Conservation (phyloP, 2,888 invertebrate species). For the Rhaphigaster nebulosa region DNA sequence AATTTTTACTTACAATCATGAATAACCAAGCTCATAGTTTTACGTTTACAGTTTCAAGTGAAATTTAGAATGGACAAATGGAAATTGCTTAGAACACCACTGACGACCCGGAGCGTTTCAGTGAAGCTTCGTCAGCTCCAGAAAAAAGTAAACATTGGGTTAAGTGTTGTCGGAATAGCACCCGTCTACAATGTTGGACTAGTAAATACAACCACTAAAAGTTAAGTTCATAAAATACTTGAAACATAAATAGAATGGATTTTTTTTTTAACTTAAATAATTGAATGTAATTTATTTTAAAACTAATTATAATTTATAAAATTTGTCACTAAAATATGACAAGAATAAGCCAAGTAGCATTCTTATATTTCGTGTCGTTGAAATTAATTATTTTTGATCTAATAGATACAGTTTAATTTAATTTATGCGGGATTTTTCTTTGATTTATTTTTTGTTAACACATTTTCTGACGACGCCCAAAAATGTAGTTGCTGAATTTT, state of each 20-base stretch:
- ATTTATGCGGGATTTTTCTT: too few species aligned
- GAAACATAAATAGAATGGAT: background rate
- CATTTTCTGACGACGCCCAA: too few species aligned
- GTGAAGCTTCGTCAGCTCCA: background rate
- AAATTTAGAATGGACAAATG: background rate
- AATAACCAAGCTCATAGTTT: background rate
- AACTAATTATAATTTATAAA: too few species aligned
- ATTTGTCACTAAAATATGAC: too few species aligned
- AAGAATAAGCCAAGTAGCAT: too few species aligned
- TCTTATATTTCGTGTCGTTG: too few species aligned
- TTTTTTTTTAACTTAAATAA: background rate
- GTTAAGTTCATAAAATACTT: background rate
- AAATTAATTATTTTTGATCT: too few species aligned
- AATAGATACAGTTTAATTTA: too few species aligned
- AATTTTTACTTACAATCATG: background rate
- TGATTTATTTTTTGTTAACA: too few species aligned
- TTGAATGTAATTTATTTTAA: too few species aligned
- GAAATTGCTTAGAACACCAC: background rate
- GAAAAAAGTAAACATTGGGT: background rate
- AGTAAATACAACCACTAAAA: background rate
- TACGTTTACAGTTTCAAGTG: background rate
- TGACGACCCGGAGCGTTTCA: background rate
- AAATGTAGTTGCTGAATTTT: too few species aligned
- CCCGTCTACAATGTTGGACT: background rate
- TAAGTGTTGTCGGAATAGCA: background rate